Evolutionary conservation across 2,113 vertebrate genomes (phyloP).

Genomic region (Bufo gargarizans): DNA sequence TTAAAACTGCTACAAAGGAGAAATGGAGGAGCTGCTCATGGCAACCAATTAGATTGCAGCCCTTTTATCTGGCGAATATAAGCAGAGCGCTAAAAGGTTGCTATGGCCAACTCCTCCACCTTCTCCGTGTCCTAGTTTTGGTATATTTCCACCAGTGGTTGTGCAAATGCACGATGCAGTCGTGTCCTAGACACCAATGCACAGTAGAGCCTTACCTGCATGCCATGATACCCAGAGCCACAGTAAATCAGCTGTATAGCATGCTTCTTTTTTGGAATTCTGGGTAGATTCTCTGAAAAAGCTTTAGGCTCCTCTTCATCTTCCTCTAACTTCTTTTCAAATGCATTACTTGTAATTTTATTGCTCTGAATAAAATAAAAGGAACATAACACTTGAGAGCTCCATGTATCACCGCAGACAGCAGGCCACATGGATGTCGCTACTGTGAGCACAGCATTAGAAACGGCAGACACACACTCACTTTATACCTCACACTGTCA

Average conservation of each 20-base stretch:
- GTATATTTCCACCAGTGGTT: no score
- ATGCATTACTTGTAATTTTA: not conserved
- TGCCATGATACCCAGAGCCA: slow-evolving; percentile 45
- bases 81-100: no score
- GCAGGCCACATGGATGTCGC: no score
- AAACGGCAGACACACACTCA: no score
- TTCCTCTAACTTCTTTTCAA: not conserved
- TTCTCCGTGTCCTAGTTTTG: no score
- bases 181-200: not conserved
- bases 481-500: not conserved
- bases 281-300: not conserved
- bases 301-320: not conserved
- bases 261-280: slow-evolving; percentile 41
- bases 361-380: not conserved
- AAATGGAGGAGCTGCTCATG: no score
- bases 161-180: no score
- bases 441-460: no score
- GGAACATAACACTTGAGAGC: not conserved
- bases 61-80: no score
- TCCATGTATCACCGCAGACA: not conserved
- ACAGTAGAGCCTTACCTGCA: slow-evolving; percentile 30
- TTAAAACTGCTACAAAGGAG: no score
- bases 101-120: no score
- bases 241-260: slow-evolving; percentile 46
- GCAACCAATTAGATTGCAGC: no score